phyloP scores from a whole-genome alignment of 2,888 invertebrate genomes.

The Quadriops clusia region DNA sequence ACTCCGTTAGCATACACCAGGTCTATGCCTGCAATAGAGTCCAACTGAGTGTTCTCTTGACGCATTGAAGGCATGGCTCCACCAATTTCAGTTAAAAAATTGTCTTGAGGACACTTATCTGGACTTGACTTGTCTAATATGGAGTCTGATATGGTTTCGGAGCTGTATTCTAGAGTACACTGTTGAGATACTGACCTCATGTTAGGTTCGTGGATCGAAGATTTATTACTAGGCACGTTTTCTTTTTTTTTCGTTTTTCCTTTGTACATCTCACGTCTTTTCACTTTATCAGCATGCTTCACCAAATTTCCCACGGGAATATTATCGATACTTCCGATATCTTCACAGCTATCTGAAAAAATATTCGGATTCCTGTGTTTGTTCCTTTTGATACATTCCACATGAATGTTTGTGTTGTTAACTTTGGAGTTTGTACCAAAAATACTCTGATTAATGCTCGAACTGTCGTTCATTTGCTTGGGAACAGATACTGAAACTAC shows the following conservation, averaged over 20 bases:
- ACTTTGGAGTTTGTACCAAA: slow-evolving; percentile 64
- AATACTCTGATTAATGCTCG: slow-evolving; percentile 42
- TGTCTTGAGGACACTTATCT: slow-evolving; percentile 35
- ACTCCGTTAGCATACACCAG: slow-evolving; percentile 1
- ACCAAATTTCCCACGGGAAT: slow-evolving; percentile 29
- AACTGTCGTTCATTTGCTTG: slow-evolving; percentile 35
- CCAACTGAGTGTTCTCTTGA: slow-evolving; percentile 22
- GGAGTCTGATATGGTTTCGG: slow-evolving; percentile 42
- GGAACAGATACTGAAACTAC: slow-evolving; percentile 19
- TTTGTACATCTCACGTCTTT: slow-evolving; percentile 23
- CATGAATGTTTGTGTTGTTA: slow-evolving; percentile 70
- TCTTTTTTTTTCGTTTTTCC: slow-evolving; percentile 24
- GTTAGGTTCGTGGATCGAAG: slow-evolving; percentile 25
- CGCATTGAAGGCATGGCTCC: slow-evolving; percentile 15
- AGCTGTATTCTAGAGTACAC: slow-evolving; percentile 58
- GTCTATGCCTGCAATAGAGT: slow-evolving; percentile 14
- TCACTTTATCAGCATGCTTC: slow-evolving; percentile 25
- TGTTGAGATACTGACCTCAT: slow-evolving; percentile 59
- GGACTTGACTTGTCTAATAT: slow-evolving; percentile 39
- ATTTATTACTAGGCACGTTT: slow-evolving; percentile 16
- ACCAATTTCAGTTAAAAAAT: slow-evolving; percentile 11
- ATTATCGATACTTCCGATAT: slow-evolving; percentile 34
- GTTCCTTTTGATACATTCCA: slow-evolving; percentile 49
- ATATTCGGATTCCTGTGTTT: slow-evolving; percentile 54
- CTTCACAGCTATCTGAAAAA: slow-evolving; percentile 50